A percentile compares a stretch with the other conserved stretches of the same genome.
Conservation (phyloP, 1,140 invertebrate species). For the Drosophila pachea region DNA sequence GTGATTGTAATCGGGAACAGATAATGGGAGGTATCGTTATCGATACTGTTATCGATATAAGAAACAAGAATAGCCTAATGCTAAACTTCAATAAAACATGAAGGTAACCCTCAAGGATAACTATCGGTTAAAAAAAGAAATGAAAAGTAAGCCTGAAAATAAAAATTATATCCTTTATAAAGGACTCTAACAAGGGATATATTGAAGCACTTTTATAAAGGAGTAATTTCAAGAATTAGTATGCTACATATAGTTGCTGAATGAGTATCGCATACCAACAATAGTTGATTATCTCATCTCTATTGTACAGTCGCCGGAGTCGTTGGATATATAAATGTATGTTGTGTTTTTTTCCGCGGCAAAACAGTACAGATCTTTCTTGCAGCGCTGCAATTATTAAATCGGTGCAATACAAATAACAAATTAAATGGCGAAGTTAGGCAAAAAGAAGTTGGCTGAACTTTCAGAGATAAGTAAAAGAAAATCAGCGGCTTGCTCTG, state of each 20-base stretch:
- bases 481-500: slow-evolving; percentile 34
- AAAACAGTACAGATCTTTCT: slow-evolving; percentile 20
- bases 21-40: background rate
- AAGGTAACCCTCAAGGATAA: no score
- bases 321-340: slow-evolving; percentile 38
- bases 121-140: background rate
- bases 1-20: background rate
- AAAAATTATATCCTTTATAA: background rate
- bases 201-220: background rate
- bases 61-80: background rate
- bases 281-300: slow-evolving; percentile 7
- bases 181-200: background rate
- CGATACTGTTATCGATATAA: slow-evolving; percentile 1
- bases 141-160: no score
- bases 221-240: background rate
- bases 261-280: background rate
- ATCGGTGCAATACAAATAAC: no score
- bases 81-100: background rate
- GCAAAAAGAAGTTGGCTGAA: slow-evolving; percentile 48
- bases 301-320: slow-evolving; percentile 22
- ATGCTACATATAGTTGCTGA: background rate
- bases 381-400: background rate
- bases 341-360: slow-evolving; percentile 43
- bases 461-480: slow-evolving; percentile 32
- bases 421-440: slow-evolving; percentile 47